Conservation (phyloP, 2,113 vertebrate species). For the Chionomys nivalis region DNA sequence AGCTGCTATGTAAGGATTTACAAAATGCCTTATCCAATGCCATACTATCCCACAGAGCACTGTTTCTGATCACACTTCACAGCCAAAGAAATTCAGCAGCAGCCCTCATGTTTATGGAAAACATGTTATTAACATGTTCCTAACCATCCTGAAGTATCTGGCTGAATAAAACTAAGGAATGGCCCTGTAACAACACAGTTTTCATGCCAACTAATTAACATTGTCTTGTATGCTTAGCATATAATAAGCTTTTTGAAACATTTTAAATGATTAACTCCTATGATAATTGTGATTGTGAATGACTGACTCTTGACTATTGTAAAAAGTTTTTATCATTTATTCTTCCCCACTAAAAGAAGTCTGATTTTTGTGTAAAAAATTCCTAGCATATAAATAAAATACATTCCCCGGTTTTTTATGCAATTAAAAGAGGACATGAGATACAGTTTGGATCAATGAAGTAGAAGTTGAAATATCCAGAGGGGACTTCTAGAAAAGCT, state of each 20-base stretch:
- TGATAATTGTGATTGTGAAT: neutral
- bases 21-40: neutral
- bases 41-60: neutral
- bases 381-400: neutral
- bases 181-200: neutral
- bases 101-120: neutral
- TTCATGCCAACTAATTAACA: neutral
- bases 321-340: neutral
- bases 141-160: neutral
- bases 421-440: neutral
- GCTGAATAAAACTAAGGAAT: neutral
- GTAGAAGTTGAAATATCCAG: neutral
- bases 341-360: neutral
- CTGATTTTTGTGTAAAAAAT: neutral
- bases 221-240: neutral
- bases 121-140: neutral
- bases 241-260: neutral
- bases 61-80: neutral
- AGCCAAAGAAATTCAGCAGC: neutral
- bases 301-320: neutral
- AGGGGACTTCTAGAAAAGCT: neutral
- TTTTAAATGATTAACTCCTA: neutral
- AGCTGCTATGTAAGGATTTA: neutral
- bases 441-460: neutral
- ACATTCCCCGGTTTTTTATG: neutral